Evolutionary conservation across 2,888 invertebrate species (phyloP), one percentile per base, ranked within the genome.

Genomic region (Uropetala carovei): DNA sequence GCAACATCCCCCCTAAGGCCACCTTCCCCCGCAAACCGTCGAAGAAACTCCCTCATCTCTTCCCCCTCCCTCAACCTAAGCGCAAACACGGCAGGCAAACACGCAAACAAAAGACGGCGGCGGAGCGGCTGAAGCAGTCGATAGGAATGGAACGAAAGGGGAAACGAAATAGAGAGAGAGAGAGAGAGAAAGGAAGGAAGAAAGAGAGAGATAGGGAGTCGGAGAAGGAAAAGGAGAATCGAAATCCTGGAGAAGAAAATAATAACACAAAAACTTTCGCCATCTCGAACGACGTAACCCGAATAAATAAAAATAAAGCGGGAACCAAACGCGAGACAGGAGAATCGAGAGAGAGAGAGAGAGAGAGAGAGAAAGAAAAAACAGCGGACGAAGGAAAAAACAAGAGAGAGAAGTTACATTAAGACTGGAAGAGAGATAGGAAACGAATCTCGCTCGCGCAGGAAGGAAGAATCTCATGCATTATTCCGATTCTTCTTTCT

Each of bases 21-120:
- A 83, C 43, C 43, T 83, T 57, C 83, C 57, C 56, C 83, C n/a
- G 57, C 57, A 83, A 57, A 64, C 89, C 89, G 86, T 86, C 86
- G 30, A 86, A 59, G 30, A 60, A 64, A 60, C 43, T 60, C 59
- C 59, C 86, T 59, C 86, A 27, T 60, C 59, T 64, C 60, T 18
- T 16, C 58, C 58, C 56, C 57, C 27, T 27, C 86, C 60, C 58
- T 86, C 86, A 59, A 43, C 43, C 82, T 43, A 16, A 89, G 89
- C 89, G 68, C 89, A 89, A 89, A 89, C 89, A 89, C 68, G 89
- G 64, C 89, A 27, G 64, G 89, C 89, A 89, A 89, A 89, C 89
- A 89, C 89, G 89, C 89, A 89, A 89, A 89, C 89, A 89, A 89
- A 89, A 60, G 86, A 10, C 27, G 86, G 30, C 59, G 83, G 43